Evolutionary conservation across 2,797 vertebrate species (phyloP).

Genomic region (Netta rufina): DNA sequence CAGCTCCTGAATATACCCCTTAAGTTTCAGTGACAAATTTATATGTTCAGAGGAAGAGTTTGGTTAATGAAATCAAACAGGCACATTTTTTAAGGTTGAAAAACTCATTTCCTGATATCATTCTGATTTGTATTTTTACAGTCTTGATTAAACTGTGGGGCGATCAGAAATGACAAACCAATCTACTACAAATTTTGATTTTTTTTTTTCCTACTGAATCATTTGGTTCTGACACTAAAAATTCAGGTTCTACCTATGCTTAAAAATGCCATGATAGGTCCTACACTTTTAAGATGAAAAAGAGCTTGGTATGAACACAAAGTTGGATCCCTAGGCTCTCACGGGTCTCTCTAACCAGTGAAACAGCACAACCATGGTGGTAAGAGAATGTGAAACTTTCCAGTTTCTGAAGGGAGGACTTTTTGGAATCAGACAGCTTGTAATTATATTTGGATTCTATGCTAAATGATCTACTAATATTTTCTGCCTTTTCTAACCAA

Average conservation of each 20-base stretch:
- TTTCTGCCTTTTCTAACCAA: background rate
- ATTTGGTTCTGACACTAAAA: background rate
- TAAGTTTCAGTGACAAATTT: background rate
- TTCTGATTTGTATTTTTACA: background rate
- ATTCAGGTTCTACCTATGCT: background rate
- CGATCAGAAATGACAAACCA: background rate
- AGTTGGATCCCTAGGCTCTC: background rate
- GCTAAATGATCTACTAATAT: background rate
- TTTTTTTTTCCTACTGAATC: background rate
- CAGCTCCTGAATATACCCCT: background rate
- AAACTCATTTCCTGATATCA: background rate
- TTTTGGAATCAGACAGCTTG: background rate
- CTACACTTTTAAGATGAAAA: background rate
- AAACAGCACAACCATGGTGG: background rate
- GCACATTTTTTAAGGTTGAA: background rate
- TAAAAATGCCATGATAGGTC: rapidly evolving
- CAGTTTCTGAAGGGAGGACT: background rate
- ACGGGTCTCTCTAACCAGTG: background rate
- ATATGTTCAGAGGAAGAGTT: background rate
- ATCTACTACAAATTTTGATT: background rate
- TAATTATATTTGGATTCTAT: background rate
- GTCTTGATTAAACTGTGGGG: rapidly evolving
- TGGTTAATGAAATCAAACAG: background rate
- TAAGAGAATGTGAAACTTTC: background rate
- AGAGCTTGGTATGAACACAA: background rate